phyloP scores from a whole-genome alignment of 2,113 vertebrate species.

The Chrysochloris asiatica region DNA sequence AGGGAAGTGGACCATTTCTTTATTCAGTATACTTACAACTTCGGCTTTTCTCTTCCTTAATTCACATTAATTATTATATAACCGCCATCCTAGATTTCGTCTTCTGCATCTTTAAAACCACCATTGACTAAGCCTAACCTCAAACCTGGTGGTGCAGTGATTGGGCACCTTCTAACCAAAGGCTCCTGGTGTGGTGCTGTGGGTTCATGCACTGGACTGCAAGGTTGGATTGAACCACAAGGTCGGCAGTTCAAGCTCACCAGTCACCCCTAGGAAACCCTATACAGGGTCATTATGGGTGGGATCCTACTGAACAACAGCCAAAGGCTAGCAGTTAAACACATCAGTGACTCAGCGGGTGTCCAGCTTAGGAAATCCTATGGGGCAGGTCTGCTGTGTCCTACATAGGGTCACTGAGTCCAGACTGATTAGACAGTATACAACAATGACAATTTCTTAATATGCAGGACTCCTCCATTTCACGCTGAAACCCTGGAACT shows the following conservation, averaged over 20 bases:
- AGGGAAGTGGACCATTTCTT: background rate
- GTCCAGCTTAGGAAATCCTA: background rate
- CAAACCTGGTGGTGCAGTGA: background rate
- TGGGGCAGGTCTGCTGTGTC: background rate
- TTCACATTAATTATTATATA: background rate
- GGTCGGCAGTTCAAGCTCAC: too few relatives aligned
- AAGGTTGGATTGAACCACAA: too few relatives aligned
- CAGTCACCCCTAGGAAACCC: too few relatives aligned
- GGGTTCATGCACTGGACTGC: too few relatives aligned
- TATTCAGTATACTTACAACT: background rate
- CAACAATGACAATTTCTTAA: background rate
- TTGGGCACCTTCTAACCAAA: background rate
- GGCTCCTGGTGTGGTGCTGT: background rate
- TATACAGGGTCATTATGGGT: too few relatives aligned
- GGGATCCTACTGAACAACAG: too few relatives aligned
- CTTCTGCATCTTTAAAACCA: background rate
- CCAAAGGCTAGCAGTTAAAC: too few relatives aligned
- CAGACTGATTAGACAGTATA: background rate
- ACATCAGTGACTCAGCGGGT: too few relatives aligned
- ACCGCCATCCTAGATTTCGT: background rate
- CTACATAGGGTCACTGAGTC: background rate
- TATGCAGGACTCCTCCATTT: too few relatives aligned
- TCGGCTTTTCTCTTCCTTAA: background rate
- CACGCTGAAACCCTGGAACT: accelerated
- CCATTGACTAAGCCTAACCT: background rate